Evolutionary conservation across 2,797 vertebrate genomes (phyloP).

Genomic region (Dicrostonyx torquatus): DNA sequence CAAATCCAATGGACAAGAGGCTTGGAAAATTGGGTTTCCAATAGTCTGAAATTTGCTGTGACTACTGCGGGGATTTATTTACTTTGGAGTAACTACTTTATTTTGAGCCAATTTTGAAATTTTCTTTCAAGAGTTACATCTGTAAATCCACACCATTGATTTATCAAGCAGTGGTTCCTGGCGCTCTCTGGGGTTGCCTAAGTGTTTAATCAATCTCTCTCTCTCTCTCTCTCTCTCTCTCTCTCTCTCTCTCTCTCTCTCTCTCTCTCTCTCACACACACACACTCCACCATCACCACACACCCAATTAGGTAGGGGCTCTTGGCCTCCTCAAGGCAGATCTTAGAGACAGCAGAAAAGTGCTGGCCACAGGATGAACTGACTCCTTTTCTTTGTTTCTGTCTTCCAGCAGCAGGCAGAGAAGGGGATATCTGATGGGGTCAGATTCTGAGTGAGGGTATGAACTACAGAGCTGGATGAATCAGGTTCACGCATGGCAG

Average conservation of each 20-base stretch:
- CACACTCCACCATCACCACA: slow-evolving; percentile 57
- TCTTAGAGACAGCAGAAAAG: not conserved
- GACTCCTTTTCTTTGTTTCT: not conserved
- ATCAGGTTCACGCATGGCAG: fast-evolving
- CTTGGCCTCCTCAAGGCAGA: not conserved
- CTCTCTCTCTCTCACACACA: too few relatives aligned
- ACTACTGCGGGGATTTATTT: slow-evolving; percentile 75
- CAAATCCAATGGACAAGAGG: slow-evolving; percentile 62
- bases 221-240: not conserved
- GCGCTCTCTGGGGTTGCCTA: slow-evolving; percentile 54
- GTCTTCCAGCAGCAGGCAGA: fast-evolving
- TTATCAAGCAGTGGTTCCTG: slow-evolving; percentile 52
- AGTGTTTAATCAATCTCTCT: slow-evolving; percentile 59
- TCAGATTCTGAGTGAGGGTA: not conserved
- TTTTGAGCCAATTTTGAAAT: slow-evolving; percentile 73
- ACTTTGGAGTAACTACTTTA: slow-evolving; percentile 75
- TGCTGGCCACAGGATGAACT: too few relatives aligned
- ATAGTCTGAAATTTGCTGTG: slow-evolving; percentile 55
- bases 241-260: too few relatives aligned
- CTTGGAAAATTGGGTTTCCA: slow-evolving; percentile 68
- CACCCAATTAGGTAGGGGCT: not conserved
- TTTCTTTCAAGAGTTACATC: slow-evolving; percentile 79
- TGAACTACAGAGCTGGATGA: fast-evolving
- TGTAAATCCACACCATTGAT: slow-evolving; percentile 82
- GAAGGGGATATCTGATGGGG: fast-evolving